Percentiles rank a stretch among this genome's conserved stretches.
Conservation (phyloP, 1,140 invertebrate species). For the Episyrphus balteatus region DNA sequence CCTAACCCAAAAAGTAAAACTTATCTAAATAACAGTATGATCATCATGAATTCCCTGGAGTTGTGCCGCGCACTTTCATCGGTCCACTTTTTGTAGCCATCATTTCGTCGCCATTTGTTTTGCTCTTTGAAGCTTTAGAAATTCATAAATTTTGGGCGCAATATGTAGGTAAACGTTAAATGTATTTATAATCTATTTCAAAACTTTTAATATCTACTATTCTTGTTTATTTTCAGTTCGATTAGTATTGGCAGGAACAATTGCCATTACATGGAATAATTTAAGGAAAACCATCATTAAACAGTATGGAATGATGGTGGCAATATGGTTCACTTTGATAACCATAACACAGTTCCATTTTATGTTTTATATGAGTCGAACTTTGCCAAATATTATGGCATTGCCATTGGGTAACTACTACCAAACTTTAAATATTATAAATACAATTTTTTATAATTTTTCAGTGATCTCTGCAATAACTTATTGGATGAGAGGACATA, state of each 20-base stretch:
- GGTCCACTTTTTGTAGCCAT: conserved; percentile 79
- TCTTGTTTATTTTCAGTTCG: conserved; percentile 58
- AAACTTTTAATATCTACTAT: neutral
- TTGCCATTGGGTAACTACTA: conserved; percentile 69
- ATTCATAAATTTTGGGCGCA: conserved; percentile 82
- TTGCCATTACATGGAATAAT: conserved; percentile 61
- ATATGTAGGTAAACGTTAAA: conserved; percentile 68
- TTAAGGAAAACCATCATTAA: conserved; percentile 59
- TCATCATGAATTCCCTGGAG: conserved; percentile 95
- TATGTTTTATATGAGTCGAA: conserved; percentile 89
- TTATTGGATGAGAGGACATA: conserved; percentile 71
- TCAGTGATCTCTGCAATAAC: conserved; percentile 77
- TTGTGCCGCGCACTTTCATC: conserved; percentile 93
- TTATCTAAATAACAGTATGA: conserved; percentile 72
- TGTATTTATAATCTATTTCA: neutral
- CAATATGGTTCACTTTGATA: conserved; percentile 73
- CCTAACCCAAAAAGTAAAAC: neutral
- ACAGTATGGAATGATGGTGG: conserved; percentile 65
- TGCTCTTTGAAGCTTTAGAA: conserved; percentile 53
- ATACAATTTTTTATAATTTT: too few species aligned
- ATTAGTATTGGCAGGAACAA: conserved; percentile 58
- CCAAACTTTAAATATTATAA: too few species aligned
- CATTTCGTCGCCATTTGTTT: conserved; percentile 65
- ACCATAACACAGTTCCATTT: conserved; percentile 94
- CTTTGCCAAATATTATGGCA: conserved; percentile 94